Base-by-base conservation (phyloP, 2,797 vertebrate genomes). In the Pangasius sanitwongsei region DNA sequence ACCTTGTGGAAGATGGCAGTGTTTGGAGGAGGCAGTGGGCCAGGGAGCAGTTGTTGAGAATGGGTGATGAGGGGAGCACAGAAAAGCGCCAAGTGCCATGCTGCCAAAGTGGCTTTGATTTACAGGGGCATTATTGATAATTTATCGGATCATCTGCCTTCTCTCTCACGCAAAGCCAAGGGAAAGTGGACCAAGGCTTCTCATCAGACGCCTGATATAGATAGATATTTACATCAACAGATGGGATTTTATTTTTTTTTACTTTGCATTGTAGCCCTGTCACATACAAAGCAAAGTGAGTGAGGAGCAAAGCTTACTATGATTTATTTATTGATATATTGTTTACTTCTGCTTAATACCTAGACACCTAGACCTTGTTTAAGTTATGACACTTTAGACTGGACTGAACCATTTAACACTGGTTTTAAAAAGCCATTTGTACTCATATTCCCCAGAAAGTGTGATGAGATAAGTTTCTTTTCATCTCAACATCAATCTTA, bases 81-180 rank as follows among this genome's bases (percentile, higher is more conserved):
- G 90, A 91, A 94, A 94, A 92, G 93, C 55, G 84, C 90, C 94
- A 96, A 96, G 94, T 95, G 92, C 94, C 93, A 90, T 41, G 89
- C 93, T 95, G 96, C 96, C 96, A 96, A 96, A 94, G 94, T 94
- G 94, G 95, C 96, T 96, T 96, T 96, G 96, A 96, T 97, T 96
- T 96, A 95, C 94, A 94, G 95, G 94, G 90, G 94, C 94, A 94
- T 94, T 96, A 97, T 97, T 94, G 96, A 97, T 97, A 96, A 97
- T 97, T 97, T 95, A 97, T 96, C 94, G 95, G 94, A 96, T 97
- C 96, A 96, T 97, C 96, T 97, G 96, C 95, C 96, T 96, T 94
- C 94, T 95, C 95, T 94, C 87, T 93, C 85, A 93, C 90, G 41
- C 89, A 91, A 92, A 92, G 92, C 96, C 96, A 96, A 97, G 96